Evolutionary conservation across 2,888 invertebrate species (phyloP).

Genomic region (Bibio marci): DNA sequence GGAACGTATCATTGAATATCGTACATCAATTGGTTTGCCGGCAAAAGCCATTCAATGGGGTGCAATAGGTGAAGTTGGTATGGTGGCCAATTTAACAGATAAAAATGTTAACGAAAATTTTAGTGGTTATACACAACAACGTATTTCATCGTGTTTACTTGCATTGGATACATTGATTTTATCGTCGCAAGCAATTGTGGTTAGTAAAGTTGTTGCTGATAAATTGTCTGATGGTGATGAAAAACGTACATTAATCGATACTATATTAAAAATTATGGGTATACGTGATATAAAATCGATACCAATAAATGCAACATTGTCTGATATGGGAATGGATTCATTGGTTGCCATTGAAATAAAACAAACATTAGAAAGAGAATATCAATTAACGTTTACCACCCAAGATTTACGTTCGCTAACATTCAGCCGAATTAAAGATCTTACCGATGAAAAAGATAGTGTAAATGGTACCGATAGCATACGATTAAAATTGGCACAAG

Average conservation of each 20-base stretch:
- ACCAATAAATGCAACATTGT: conserved; percentile 53
- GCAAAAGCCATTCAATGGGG: conserved; percentile 86
- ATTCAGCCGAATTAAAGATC: conserved; percentile 2
- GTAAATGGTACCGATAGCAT: conserved; percentile 19
- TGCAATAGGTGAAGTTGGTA: conserved; percentile 75
- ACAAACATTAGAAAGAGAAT: conserved; percentile 77
- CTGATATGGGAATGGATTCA: conserved; percentile 92
- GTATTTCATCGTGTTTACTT: conserved; percentile 63
- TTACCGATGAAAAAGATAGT: conserved; percentile 15
- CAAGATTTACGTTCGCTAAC: conserved; percentile 72
- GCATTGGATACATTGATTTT: conserved; percentile 57
- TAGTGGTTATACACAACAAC: conserved; percentile 71
- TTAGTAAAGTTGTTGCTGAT: conserved; percentile 77
- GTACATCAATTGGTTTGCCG: conserved; percentile 50
- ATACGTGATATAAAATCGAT: conserved; percentile 50
- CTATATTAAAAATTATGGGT: conserved; percentile 51
- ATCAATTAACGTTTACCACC: conserved; percentile 68
- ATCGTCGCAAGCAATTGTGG: conserved; percentile 49
- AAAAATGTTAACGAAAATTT: conserved; percentile 50
- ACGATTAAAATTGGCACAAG: conserved; percentile 21
- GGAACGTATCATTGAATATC: conserved; percentile 70
- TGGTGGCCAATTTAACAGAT: conserved; percentile 60
- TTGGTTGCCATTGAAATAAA: conserved; percentile 96
- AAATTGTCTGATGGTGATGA: conserved; percentile 44
- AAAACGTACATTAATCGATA: conserved; percentile 50